Percentiles rank a stretch among this genome's conserved stretches.
Conservation (phyloP, 2,888 invertebrate genomes). For the Mactromeris polynyma region DNA sequence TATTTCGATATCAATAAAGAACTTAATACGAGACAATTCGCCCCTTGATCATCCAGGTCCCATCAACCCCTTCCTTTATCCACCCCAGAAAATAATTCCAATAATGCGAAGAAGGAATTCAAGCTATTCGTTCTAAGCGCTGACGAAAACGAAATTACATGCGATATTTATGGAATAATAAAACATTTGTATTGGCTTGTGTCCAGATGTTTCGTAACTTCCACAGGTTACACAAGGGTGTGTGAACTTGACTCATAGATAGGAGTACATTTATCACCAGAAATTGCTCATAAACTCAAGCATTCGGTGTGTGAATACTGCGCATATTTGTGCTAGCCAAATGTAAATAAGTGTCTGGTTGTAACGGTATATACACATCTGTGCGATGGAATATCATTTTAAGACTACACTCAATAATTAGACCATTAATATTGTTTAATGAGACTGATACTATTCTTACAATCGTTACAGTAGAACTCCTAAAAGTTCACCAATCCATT, state of each 20-base stretch:
- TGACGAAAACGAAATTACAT: background rate
- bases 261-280: background rate
- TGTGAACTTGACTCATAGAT: background rate
- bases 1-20: background rate
- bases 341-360: background rate
- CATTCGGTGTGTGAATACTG: background rate
- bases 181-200: background rate
- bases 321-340: background rate
- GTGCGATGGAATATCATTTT: background rate
- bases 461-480: no score
- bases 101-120: background rate
- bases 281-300: background rate
- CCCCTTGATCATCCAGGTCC: background rate
- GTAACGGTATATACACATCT: background rate
- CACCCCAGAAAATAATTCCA: constrained; percentile 12
- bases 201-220: background rate
- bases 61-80: background rate
- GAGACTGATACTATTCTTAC: background rate
- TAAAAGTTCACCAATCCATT: background rate
- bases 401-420: background rate
- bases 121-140: background rate
- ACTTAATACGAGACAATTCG: background rate
- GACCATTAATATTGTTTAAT: background rate
- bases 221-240: background rate
- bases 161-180: background rate